These are phyloP conservation scores for Harmothoe impar DNA, from an alignment of 2,888 invertebrate species.

Conservation along the genomic window DNA sequence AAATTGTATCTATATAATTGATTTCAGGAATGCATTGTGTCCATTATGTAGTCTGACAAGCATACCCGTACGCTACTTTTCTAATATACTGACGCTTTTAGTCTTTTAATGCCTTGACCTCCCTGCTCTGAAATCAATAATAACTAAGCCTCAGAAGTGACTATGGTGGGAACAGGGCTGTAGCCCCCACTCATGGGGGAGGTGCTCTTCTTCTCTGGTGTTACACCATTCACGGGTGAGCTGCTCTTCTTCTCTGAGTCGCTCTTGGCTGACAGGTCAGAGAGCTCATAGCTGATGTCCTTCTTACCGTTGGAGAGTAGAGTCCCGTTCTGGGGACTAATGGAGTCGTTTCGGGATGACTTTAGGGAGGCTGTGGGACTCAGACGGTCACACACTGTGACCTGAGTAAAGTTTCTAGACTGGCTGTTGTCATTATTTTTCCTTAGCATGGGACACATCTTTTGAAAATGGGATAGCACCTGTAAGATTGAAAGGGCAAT, in stretches of 20 bases:
- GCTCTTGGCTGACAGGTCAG: background rate
- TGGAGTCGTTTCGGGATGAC: background rate
- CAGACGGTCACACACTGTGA: slow-evolving; percentile 29
- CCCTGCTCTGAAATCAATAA: too few species aligned
- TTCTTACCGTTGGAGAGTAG: slow-evolving; percentile 31
- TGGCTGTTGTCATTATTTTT: background rate
- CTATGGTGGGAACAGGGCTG: slow-evolving; percentile 43
- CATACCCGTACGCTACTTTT: too few species aligned
- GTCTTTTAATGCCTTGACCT: too few species aligned
- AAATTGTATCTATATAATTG: too few species aligned
- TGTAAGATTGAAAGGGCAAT: background rate
- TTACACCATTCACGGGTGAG: background rate
- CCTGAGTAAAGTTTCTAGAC: slow-evolving; percentile 44
- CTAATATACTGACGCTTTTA: too few species aligned
- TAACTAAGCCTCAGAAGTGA: slow-evolving; percentile 25
- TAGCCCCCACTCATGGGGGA: background rate
- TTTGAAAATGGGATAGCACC: slow-evolving; percentile 54
- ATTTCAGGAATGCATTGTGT: too few species aligned
- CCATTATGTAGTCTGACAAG: too few species aligned
- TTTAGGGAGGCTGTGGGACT: slow-evolving; percentile 4
- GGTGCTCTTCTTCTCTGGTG: background rate
- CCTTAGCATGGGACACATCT: slow-evolving; percentile 44
- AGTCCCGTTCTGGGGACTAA: background rate
- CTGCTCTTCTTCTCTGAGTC: background rate
- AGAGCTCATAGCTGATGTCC: slow-evolving; percentile 18